Evolutionary conservation across 2,113 vertebrate species (phyloP).

Genomic region (Aepyceros melampus): DNA sequence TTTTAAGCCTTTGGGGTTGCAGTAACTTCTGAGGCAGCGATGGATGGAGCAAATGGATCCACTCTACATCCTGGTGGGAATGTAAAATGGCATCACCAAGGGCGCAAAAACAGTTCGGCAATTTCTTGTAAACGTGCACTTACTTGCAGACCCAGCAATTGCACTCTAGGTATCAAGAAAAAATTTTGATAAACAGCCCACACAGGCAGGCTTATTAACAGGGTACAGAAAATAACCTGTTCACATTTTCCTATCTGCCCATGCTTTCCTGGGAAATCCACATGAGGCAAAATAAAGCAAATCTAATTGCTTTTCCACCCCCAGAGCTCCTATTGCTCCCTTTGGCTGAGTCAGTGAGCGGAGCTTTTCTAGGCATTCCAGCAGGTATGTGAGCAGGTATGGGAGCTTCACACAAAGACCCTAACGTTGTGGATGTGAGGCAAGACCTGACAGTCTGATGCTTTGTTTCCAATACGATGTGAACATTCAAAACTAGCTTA

Average conservation of each 20-base stretch:
- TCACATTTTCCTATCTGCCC: not conserved
- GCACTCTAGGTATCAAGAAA: not conserved
- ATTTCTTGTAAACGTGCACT: not conserved
- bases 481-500: not conserved
- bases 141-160: not conserved
- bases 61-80: not conserved
- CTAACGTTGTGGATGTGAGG: not conserved
- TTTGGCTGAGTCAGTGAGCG: not conserved
- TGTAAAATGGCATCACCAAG: not conserved
- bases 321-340: not conserved
- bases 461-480: not conserved
- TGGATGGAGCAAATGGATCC: not conserved
- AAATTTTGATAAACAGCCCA: slow-evolving; percentile 1
- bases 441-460: not conserved
- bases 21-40: not conserved
- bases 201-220: not conserved
- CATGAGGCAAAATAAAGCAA: not conserved
- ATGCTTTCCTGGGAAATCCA: not conserved
- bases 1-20: not conserved
- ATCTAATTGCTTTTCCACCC: not conserved
- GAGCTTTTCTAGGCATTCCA: too few relatives aligned
- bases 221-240: not conserved
- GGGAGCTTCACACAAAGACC: not conserved
- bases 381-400: not conserved
- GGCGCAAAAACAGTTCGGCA: not conserved